Base-by-base conservation (phyloP, 2,888 invertebrate genomes). In the Tenthredo livida region DNA sequence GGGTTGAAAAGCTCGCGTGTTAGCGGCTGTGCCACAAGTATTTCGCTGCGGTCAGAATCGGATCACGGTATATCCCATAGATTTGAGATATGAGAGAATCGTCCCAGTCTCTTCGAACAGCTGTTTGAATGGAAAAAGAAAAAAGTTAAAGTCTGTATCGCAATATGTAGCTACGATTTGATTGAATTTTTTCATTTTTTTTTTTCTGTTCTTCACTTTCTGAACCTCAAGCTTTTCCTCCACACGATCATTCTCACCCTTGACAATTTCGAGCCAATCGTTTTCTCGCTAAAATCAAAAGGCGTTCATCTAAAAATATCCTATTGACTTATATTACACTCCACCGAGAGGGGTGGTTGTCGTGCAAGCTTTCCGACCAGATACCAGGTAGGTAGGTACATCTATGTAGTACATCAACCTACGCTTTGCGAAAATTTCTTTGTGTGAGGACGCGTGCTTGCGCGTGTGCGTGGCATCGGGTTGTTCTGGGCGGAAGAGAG, bases 401-500 rank as follows among this genome's bases (percentile, higher is more conserved):
- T 37, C 21, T 25, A 61, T 21, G 61, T 61, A 25, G 54, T 54
- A 70, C 33, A 37, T 33, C 37, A 15, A 37, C 61, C 61, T 61
- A 61, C 61, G 25, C 50, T 50, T 33, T 29, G 54, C 9, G 77
- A 33, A 54, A 29, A 61, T 58, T 80, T 61, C n/a, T 61, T 15
- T 25, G 58, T 21, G 61, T 80, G 58, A 43, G 33, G 33, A 77
- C 40, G 80, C 61, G 80, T 61, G 58, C 21, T 7, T 61, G 40
- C 15, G 80, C 40, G 80, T 58, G 80, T 40, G 58, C 37, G 61
- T 21, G 77, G 80, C 29, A 77, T 54, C 77, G 83, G 70, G 83
- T 50, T 70, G 67, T 70, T 70, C 72, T 73, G 67, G 37, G 72
- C 61, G 78, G 77, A 84, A 77, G 77, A 84, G 84, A 84, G 84